Evolutionary conservation across 1,140 invertebrate genomes (phyloP).

Genomic region (Neodiprion fabricii): DNA sequence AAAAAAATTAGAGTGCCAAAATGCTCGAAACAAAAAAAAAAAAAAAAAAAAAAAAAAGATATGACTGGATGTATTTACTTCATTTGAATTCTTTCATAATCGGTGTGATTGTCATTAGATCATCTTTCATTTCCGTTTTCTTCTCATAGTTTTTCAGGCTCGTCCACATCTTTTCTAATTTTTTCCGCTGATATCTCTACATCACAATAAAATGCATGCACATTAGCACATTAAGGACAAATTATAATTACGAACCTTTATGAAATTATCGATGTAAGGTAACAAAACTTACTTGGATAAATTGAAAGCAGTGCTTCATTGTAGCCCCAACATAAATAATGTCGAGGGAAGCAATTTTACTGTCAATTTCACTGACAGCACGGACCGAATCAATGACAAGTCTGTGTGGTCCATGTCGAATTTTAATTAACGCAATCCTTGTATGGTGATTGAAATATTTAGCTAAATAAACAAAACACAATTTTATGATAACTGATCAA

Average conservation of each 20-base stretch:
- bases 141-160: conserved; percentile 61
- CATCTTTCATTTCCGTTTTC: conserved; percentile 49
- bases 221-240: conserved; percentile 1
- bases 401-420: conserved; percentile 75
- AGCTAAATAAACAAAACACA: conserved; percentile 53
- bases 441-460: conserved; percentile 81
- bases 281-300: conserved; percentile 61
- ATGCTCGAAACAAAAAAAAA: conserved; percentile 2
- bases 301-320: conserved; percentile 77
- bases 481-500: background rate
- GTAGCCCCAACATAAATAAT: conserved; percentile 79
- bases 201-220: conserved; percentile 15
- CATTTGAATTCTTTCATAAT: conserved; percentile 51
- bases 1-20: conserved; percentile 13
- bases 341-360: conserved; percentile 66
- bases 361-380: conserved; percentile 68
- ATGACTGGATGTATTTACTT: background rate
- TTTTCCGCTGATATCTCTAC: conserved; percentile 68
- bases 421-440: conserved; percentile 73
- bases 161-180: conserved; percentile 63
- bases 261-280: background rate
- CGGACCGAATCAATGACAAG: conserved; percentile 73
- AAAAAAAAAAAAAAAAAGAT: no score
- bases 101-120: conserved; percentile 51
- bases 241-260: background rate